These are phyloP conservation scores for Drosophila seguyi DNA, from an alignment of 1,140 invertebrate species.

Conservation along the genomic window DNA sequence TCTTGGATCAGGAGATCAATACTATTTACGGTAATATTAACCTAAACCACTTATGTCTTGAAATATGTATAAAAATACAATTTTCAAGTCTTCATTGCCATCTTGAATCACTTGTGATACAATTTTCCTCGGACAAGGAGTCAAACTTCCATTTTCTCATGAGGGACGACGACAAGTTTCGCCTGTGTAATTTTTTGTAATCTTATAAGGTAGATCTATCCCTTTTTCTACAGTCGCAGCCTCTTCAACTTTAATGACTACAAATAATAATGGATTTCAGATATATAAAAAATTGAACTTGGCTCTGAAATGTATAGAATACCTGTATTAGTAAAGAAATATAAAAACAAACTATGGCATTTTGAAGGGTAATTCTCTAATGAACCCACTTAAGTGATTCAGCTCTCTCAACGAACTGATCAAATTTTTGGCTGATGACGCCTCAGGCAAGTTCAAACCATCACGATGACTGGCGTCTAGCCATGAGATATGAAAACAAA, in stretches of 20 bases:
- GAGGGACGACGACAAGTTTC: conserved; percentile 40
- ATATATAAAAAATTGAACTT: background rate
- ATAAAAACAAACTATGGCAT: too few species aligned
- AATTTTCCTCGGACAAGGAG: conserved; percentile 49
- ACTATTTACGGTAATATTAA: conserved; percentile 56
- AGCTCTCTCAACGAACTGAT: background rate
- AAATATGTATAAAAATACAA: background rate
- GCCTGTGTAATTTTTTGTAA: conserved; percentile 21
- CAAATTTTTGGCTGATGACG: background rate
- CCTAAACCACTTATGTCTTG: fast-evolving
- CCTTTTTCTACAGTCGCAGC: conserved; percentile 50
- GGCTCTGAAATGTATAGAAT: background rate
- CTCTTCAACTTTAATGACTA: conserved; percentile 48
- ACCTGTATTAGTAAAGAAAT: background rate
- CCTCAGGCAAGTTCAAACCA: too few species aligned
- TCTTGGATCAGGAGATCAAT: too few species aligned
- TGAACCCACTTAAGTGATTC: background rate
- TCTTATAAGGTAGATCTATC: conserved; percentile 49
- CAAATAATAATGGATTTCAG: background rate
- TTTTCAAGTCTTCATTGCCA: conserved; percentile 41
- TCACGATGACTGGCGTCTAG: conserved; percentile 19
- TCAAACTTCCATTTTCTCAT: conserved; percentile 31
- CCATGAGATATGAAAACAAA: conserved; percentile 8
- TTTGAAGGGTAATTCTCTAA: background rate
- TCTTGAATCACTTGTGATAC: conserved; percentile 47